Conservation (phyloP, 2,113 vertebrate genomes). For the Sander vitreus region DNA sequence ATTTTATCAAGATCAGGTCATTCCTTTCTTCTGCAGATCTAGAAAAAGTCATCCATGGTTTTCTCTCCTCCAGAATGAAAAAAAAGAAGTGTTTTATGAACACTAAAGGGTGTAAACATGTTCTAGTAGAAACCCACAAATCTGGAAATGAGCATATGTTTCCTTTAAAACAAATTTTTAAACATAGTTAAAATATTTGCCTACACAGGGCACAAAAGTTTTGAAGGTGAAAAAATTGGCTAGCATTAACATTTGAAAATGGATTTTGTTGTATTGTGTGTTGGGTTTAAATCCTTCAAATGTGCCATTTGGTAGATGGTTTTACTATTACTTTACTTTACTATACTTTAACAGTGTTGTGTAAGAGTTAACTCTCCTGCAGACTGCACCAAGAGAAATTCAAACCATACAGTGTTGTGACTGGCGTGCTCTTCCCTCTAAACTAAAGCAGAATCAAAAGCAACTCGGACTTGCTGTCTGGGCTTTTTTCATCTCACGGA, state of each 20-base stretch:
- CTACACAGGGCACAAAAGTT: too few species aligned
- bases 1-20: too few species aligned
- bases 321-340: too few species aligned
- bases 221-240: background rate
- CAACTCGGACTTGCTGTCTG: conserved; percentile 43
- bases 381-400: conserved; percentile 19
- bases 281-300: background rate
- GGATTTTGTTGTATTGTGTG: background rate
- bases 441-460: conserved; percentile 44
- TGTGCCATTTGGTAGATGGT: background rate
- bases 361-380: conserved; percentile 8
- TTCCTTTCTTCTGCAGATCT: too few species aligned
- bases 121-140: too few species aligned
- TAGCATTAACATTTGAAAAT: background rate
- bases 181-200: background rate
- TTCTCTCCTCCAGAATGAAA: too few species aligned
- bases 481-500: conserved; percentile 38
- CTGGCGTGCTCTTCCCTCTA: conserved; percentile 1
- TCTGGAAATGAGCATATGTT: too few species aligned
- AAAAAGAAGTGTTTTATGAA: too few species aligned
- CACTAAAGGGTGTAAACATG: too few species aligned
- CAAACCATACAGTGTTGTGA: conserved; percentile 13
- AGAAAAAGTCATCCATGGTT: too few species aligned
- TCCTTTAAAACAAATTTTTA: too few species aligned
- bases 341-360: background rate